Base-by-base conservation (phyloP, 2,888 invertebrate species). In the Cybosia mesomella region DNA sequence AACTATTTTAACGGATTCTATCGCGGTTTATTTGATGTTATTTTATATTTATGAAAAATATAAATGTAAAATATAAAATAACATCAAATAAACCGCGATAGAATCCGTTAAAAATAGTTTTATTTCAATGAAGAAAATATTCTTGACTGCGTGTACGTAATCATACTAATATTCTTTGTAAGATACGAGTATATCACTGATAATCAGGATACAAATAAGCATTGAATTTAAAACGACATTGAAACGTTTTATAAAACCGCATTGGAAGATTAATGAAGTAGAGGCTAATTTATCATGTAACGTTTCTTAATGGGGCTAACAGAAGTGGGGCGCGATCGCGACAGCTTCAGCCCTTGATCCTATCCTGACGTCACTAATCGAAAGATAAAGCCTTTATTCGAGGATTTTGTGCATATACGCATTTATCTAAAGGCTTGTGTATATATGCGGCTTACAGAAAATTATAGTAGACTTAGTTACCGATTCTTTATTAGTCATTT, bases 231-330 rank as follows among this genome's bases (percentile, higher is more conserved):
- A 22, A 62, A 54, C 18, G 36, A 18, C 59, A 28, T 54, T 43
- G 34, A 74, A 74, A 43, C 49, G 18, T 57, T 39, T 39, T 58
- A 58, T 67, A 70, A 61, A 66, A 71, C 60, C 59, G 68, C 39
- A 60, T 70, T 60, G 59, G 73, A 76, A 74, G 79, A 83, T 83
- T 81, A 84, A 84, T 85, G 83, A 79, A 73, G 70, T 71, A 63
- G 57, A 58, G 63, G 67, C 73, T 81, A 83, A 85, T 85, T 84
- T 83, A 85, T 85, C 85, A 82, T 77, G 79, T 73, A 77, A 68
- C 76, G 67, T 66, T 78, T 69, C 73, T 71, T 75, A 72, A 73
- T 73, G 73, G 73, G 59, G 61, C 70, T 71, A 64, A 81, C 82
- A 79, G 78, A 80, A 78, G 76, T 77, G 73, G 55, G 65, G 66